Percentiles rank a stretch among this genome's conserved stretches.
Evolutionary conservation across 2,797 vertebrate genomes (phyloP).

Genomic region (Sebastes taczanowskii): DNA sequence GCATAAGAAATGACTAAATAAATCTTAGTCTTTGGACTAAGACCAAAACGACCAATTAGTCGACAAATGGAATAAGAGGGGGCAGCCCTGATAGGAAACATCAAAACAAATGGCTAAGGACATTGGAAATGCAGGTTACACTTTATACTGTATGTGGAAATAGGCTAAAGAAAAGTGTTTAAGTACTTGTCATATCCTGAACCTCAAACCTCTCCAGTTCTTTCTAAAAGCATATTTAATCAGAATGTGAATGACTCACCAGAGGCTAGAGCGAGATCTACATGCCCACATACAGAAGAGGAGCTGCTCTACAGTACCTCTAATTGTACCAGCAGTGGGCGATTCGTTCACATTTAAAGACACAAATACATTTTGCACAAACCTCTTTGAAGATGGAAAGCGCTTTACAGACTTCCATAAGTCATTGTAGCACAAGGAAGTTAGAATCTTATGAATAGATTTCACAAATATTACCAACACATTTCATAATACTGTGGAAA

Average conservation of each 20-base stretch:
- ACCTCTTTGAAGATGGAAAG: neutral
- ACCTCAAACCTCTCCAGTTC: neutral
- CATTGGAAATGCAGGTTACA: neutral
- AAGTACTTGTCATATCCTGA: neutral
- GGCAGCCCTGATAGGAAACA: neutral
- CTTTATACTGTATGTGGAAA: neutral
- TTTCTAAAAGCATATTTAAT: constrained; percentile 14
- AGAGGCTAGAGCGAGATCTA: constrained; percentile 8
- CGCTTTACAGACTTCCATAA: neutral
- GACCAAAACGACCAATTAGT: too few species aligned
- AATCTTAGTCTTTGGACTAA: too few species aligned
- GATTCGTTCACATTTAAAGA: constrained; percentile 16
- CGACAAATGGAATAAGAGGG: too few species aligned
- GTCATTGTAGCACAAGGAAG: too few species aligned
- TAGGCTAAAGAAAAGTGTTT: neutral
- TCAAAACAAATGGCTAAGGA: neutral
- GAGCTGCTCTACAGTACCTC: neutral
- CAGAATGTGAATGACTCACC: constrained; percentile 49
- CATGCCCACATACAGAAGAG: constrained; percentile 52
- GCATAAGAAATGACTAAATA: too few species aligned
- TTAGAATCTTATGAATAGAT: neutral
- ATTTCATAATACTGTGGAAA: neutral
- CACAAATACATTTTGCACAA: neutral
- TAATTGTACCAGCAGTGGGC: constrained; percentile 33
- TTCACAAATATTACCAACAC: neutral